These are phyloP conservation scores for Drosophila willistoni DNA, from an alignment of 1,140 invertebrate genomes.

Conservation along the genomic window DNA sequence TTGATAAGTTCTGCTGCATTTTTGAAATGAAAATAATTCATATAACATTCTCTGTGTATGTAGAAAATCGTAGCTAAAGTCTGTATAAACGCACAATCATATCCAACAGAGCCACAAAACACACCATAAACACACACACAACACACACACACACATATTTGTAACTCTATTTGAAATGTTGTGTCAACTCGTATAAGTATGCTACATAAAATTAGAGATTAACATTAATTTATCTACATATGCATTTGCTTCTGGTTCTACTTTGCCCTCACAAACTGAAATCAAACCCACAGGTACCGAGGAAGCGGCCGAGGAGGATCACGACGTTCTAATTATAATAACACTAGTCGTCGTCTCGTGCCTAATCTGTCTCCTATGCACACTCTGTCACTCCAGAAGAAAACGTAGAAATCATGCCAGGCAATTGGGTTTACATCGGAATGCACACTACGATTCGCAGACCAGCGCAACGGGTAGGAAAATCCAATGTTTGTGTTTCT, in stretches of 20 bases:
- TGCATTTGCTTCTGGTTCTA: constrained; percentile 31
- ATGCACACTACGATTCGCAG: constrained; percentile 82
- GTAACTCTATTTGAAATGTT: constrained; percentile 5
- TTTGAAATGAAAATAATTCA: too few relatives aligned
- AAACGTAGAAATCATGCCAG: constrained; percentile 81
- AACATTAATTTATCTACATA: constrained; percentile 15
- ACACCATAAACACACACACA: constrained; percentile 13
- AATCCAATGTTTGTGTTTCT: background rate
- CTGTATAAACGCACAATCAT: constrained; percentile 27
- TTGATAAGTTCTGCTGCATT: too few relatives aligned
- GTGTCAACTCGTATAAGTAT: constrained; percentile 3
- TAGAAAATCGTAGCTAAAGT: constrained; percentile 18
- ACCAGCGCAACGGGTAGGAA: constrained; percentile 80
- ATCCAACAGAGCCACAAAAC: constrained; percentile 28
- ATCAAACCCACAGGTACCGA: constrained; percentile 77
- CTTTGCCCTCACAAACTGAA: background rate
- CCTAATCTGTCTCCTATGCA: constrained; percentile 84
- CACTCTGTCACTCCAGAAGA: constrained; percentile 83
- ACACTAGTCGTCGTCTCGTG: constrained; percentile 83
- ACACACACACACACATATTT: constrained; percentile 17
- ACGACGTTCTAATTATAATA: constrained; percentile 84
- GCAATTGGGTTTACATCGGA: constrained; percentile 82
- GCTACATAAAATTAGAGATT: background rate
- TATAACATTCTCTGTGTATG: background rate
- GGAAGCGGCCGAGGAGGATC: constrained; percentile 84